These are phyloP conservation scores for Acronicta aceris DNA, from an alignment of 2,888 invertebrate species.

Conservation along the genomic window DNA sequence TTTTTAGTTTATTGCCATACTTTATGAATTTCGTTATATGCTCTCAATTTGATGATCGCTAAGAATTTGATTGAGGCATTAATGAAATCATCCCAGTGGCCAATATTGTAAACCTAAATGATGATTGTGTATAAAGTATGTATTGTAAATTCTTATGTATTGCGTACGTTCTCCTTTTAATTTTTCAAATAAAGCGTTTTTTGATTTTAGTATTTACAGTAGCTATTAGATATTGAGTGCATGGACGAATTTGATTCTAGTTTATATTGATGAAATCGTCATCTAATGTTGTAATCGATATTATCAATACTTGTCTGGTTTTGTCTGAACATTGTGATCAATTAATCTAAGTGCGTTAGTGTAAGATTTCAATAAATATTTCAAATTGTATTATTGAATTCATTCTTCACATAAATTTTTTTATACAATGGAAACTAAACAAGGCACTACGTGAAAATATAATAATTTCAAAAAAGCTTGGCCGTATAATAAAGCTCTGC, in stretches of 20 bases:
- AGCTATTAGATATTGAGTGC: slow-evolving; percentile 39
- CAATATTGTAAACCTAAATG: not conserved
- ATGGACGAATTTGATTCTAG: slow-evolving; percentile 45
- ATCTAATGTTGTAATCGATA: slow-evolving; percentile 41
- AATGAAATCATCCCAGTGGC: not conserved
- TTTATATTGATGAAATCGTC: slow-evolving; percentile 40
- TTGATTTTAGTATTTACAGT: slow-evolving; percentile 30
- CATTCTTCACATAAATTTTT: slow-evolving; percentile 20
- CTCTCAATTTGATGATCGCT: not conserved
- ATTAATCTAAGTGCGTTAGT: slow-evolving; percentile 56
- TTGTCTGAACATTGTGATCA: slow-evolving; percentile 66
- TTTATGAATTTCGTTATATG: slow-evolving; percentile 5
- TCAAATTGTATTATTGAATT: slow-evolving; percentile 32
- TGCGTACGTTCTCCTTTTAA: not conserved
- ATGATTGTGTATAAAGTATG: not conserved
- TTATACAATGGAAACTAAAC: not conserved
- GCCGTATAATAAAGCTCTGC: not conserved
- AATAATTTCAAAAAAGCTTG: not conserved
- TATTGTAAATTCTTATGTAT: slow-evolving; percentile 1
- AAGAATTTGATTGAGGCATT: not conserved
- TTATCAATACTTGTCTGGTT: slow-evolving; percentile 49
- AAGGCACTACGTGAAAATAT: no score
- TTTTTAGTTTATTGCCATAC: slow-evolving; percentile 27
- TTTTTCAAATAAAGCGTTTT: slow-evolving; percentile 9
- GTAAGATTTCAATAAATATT: slow-evolving; percentile 64